phyloP scores from a whole-genome alignment of 1,140 invertebrate species.

The Rhizoglyphus robini region DNA sequence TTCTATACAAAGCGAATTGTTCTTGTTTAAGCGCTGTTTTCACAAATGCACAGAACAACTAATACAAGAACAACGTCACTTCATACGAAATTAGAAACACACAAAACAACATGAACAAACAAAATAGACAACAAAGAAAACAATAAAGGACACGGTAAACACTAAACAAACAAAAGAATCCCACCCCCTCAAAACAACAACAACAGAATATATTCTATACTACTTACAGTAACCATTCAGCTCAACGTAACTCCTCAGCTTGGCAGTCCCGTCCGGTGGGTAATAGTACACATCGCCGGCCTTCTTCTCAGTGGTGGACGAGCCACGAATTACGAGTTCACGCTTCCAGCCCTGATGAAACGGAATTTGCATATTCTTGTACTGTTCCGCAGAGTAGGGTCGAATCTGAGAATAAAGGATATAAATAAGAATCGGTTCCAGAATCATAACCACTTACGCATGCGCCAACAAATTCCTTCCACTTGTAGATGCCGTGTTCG shows the following conservation, averaged over 20 bases:
- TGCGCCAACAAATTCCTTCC: neutral
- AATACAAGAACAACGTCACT: no score
- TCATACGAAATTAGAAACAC: no score
- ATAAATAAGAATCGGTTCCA: neutral
- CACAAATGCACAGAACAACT: no score
- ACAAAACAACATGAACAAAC: no score
- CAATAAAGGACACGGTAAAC: no score
- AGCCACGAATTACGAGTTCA: slow-evolving; percentile 18
- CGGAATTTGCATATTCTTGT: slow-evolving; percentile 17
- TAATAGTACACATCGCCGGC: slow-evolving; percentile 23
- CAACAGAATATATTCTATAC: no score
- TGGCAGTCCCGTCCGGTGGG: slow-evolving; percentile 14
- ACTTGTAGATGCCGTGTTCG: neutral
- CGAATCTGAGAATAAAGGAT: neutral
- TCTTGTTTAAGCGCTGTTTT: no score
- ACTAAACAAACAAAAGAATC: neutral
- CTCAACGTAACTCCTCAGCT: slow-evolving; percentile 21
- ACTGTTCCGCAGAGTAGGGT: neutral
- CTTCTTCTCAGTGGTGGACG: slow-evolving; percentile 17
- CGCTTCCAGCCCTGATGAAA: slow-evolving; percentile 22
- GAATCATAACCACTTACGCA: neutral
- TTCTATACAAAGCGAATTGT: no score
- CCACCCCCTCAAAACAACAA: no score
- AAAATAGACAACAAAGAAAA: no score
- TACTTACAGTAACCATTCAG: neutral